Conservation (phyloP, 2,888 invertebrate species). For the Coenonympha arcania region DNA sequence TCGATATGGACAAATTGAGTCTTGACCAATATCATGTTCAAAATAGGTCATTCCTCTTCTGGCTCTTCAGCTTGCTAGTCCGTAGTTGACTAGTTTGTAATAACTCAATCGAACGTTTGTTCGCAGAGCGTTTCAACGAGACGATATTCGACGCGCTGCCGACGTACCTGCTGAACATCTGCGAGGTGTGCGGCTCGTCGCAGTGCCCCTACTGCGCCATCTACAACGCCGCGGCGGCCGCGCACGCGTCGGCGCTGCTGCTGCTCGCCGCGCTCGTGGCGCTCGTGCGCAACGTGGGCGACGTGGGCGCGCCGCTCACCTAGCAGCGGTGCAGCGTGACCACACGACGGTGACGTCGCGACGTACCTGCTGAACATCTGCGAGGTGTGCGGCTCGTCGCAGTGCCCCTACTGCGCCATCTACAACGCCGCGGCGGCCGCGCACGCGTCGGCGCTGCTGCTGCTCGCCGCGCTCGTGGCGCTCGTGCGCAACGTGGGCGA, state of each 20-base stretch:
- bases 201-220: conserved; percentile 94
- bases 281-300: conserved; percentile 20
- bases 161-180: conserved; percentile 90
- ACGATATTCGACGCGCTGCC: conserved; percentile 90
- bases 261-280: conserved; percentile 32
- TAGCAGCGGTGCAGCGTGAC: neutral
- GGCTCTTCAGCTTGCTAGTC: too few relatives aligned
- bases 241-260: conserved; percentile 24
- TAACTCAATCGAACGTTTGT: neutral
- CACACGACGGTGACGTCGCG: neutral
- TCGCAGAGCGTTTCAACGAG: conserved; percentile 90
- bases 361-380: too few relatives aligned
- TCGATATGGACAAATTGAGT: too few relatives aligned
- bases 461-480: too few relatives aligned
- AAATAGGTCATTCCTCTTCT: too few relatives aligned
- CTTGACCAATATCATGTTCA: too few relatives aligned
- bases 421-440: too few relatives aligned
- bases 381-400: too few relatives aligned
- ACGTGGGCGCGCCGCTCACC: neutral
- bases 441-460: too few relatives aligned
- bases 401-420: too few relatives aligned
- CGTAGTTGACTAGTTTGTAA: too few relatives aligned
- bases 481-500: too few relatives aligned
- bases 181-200: conserved; percentile 95
- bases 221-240: conserved; percentile 77